phyloP scores from a whole-genome alignment of 2,797 vertebrate genomes.

The Cossypha niveicapilla region DNA sequence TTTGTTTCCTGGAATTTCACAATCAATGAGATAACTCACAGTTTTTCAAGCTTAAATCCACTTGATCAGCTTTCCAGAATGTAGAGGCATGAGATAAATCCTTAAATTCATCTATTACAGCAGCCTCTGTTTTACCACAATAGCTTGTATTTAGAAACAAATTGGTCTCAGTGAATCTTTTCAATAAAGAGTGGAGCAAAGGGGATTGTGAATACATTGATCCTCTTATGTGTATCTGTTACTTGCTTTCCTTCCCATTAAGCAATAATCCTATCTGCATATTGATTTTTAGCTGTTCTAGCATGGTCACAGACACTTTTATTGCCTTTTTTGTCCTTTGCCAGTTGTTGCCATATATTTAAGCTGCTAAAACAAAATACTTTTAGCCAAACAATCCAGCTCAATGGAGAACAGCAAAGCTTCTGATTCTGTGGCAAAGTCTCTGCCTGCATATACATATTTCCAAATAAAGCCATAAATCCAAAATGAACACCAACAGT shows the following conservation, averaged over 20 bases:
- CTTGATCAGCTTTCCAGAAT: background rate
- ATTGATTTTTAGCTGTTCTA: background rate
- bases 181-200: background rate
- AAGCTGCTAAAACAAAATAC: background rate
- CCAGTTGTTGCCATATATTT: background rate
- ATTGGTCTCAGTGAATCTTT: background rate
- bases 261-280: background rate
- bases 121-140: background rate
- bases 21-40: background rate
- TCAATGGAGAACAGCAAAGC: background rate
- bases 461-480: background rate
- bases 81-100: background rate
- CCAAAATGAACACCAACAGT: background rate
- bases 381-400: background rate
- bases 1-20: background rate
- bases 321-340: background rate
- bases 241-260: background rate
- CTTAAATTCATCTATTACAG: rapidly evolving
- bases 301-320: background rate
- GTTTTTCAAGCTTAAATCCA: background rate
- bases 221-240: background rate
- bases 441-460: background rate
- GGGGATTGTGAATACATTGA: background rate
- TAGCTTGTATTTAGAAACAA: background rate
- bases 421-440: background rate